Conservation (phyloP, 2,113 vertebrate species). For the Anarhynchus alexandrinus region DNA sequence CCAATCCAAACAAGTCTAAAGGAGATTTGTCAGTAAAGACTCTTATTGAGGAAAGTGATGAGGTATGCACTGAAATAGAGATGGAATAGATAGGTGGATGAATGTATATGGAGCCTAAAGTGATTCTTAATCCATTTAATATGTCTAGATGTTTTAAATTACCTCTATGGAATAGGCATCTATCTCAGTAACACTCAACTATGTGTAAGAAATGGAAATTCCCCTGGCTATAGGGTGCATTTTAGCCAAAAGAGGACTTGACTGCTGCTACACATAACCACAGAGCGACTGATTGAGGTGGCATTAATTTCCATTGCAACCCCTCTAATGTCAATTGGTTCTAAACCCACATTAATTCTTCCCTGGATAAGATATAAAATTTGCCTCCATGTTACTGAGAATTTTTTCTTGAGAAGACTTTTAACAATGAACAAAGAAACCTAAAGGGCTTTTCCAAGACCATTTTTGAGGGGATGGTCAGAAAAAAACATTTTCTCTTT, state of each 20-base stretch:
- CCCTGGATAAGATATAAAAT: background rate
- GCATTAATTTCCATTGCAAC: background rate
- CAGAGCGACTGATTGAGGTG: rapidly evolving
- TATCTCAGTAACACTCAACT: background rate
- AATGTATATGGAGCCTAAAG: background rate
- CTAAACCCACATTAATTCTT: background rate
- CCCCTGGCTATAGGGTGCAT: background rate
- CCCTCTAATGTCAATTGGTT: background rate
- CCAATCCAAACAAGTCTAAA: background rate
- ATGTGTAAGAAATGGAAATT: background rate
- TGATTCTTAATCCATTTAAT: background rate
- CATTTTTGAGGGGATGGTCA: background rate
- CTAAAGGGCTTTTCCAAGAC: background rate
- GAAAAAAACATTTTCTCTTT: background rate
- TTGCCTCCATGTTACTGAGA: background rate
- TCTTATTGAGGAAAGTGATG: background rate
- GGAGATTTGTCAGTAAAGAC: background rate
- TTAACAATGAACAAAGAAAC: background rate
- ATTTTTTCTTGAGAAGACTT: background rate
- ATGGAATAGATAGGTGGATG: background rate
- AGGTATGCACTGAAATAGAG: background rate
- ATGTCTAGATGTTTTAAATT: background rate
- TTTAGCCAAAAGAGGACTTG: background rate
- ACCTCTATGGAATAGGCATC: background rate
- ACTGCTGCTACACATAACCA: background rate